phyloP scores from a whole-genome alignment of 1,140 invertebrate genomes.

The Drosophila equinoxialis region DNA sequence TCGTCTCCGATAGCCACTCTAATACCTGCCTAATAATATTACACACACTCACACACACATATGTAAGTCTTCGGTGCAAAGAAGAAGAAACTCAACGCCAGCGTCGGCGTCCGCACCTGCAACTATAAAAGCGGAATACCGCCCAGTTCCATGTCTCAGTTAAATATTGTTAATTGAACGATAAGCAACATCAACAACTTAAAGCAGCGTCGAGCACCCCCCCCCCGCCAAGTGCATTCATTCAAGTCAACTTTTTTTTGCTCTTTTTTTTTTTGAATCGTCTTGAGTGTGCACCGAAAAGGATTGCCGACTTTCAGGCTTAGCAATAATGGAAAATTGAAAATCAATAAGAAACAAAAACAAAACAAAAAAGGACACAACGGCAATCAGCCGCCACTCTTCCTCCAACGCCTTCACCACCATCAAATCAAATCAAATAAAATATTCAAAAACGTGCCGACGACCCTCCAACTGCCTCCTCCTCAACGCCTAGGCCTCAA shows the following conservation, averaged over 20 bases:
- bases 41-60: constrained; percentile 50
- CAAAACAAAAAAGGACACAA: not conserved
- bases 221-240: constrained; percentile 2
- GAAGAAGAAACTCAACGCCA: constrained; percentile 24
- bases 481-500: not conserved
- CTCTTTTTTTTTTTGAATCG: not conserved
- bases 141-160: constrained; percentile 72
- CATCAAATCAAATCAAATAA: constrained; percentile 44
- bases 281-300: not conserved
- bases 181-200: constrained; percentile 35
- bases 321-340: constrained; percentile 30
- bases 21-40: constrained; percentile 72
- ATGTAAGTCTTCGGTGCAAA: constrained; percentile 58
- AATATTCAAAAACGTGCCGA: constrained; percentile 60
- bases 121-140: constrained; percentile 71
- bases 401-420: not conserved
- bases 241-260: not conserved
- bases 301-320: constrained; percentile 15
- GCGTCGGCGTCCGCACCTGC: constrained; percentile 25
- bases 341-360: constrained; percentile 35
- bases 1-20: constrained; percentile 19
- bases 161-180: constrained; percentile 73
- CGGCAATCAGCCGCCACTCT: not conserved
- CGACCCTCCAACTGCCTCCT: not conserved
- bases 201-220: too few relatives aligned